Evolutionary conservation across 1,140 invertebrate genomes (phyloP).

Genomic region (Cyclina sinensis): DNA sequence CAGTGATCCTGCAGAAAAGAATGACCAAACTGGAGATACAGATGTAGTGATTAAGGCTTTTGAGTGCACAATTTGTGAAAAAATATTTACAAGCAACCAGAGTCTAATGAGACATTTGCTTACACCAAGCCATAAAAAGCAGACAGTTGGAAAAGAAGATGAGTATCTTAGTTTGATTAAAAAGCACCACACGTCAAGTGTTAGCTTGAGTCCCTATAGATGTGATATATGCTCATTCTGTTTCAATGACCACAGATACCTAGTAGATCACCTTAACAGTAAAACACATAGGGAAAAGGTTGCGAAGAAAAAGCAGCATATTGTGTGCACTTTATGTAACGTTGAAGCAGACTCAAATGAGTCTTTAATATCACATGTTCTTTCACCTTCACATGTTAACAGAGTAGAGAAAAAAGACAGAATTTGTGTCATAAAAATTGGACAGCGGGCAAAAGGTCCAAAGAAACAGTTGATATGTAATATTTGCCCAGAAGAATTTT

Average conservation of each 20-base stretch:
- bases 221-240: conserved; percentile 89
- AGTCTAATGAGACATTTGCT: background rate
- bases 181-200: background rate
- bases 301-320: conserved; percentile 88
- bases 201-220: conserved; percentile 85
- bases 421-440: background rate
- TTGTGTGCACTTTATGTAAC: conserved; percentile 93
- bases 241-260: conserved; percentile 91
- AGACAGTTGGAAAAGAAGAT: background rate
- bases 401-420: background rate
- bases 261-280: conserved; percentile 92
- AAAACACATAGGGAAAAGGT: conserved; percentile 88
- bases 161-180: background rate
- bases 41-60: background rate
- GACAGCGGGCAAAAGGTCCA: background rate
- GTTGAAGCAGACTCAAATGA: conserved; percentile 84
- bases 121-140: background rate
- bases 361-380: background rate
- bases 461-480: background rate
- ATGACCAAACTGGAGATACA: background rate
- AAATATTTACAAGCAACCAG: background rate
- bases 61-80: conserved; percentile 7
- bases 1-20: background rate
- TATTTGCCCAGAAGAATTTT: background rate
- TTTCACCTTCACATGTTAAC: background rate